A percentile compares a stretch with the other conserved stretches of the same genome.
Evolutionary conservation across 2,113 vertebrate species (phyloP).

Genomic region (Caranx ignobilis): DNA sequence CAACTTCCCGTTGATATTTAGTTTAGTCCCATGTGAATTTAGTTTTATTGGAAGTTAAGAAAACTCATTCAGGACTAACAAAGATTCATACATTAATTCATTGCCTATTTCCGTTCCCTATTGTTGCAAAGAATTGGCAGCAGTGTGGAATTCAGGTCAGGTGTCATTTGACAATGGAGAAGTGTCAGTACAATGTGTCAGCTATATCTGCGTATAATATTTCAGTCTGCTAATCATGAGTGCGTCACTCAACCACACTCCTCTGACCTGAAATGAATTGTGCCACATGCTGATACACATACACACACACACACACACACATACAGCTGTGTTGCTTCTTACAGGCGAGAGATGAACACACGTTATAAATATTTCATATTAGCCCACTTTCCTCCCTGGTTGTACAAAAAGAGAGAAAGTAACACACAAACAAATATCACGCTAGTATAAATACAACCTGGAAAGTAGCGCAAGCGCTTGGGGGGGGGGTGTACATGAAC

Average conservation of each 20-base stretch:
- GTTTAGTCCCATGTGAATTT: neutral
- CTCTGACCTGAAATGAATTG: slow-evolving; percentile 34
- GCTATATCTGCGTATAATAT: slow-evolving; percentile 27
- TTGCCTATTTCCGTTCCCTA: neutral
- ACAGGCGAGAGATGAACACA: slow-evolving; percentile 42
- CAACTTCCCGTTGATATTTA: neutral
- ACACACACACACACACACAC: slow-evolving; percentile 14
- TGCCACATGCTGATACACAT: slow-evolving; percentile 29
- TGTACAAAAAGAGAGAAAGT: slow-evolving; percentile 34
- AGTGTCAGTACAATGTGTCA: slow-evolving; percentile 21
- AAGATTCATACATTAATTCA: slow-evolving; percentile 7
- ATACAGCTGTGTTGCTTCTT: slow-evolving; percentile 29
- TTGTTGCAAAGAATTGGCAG: slow-evolving; percentile 38
- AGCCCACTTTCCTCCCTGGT: slow-evolving; percentile 49
- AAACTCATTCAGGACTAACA: neutral
- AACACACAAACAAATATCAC: slow-evolving; percentile 57
- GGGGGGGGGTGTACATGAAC: slow-evolving; percentile 4
- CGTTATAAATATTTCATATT: slow-evolving; percentile 73
- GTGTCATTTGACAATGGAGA: slow-evolving; percentile 25
- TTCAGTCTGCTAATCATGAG: slow-evolving; percentile 30
- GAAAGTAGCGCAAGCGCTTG: slow-evolving; percentile 34
- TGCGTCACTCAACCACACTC: slow-evolving; percentile 9
- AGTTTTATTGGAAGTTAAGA: neutral
- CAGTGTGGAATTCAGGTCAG: slow-evolving; percentile 7
- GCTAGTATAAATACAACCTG: slow-evolving; percentile 39